Percentiles rank a stretch among this genome's conserved stretches.
Conservation (phyloP, 2,888 invertebrate genomes). For the Andrena praecox region DNA sequence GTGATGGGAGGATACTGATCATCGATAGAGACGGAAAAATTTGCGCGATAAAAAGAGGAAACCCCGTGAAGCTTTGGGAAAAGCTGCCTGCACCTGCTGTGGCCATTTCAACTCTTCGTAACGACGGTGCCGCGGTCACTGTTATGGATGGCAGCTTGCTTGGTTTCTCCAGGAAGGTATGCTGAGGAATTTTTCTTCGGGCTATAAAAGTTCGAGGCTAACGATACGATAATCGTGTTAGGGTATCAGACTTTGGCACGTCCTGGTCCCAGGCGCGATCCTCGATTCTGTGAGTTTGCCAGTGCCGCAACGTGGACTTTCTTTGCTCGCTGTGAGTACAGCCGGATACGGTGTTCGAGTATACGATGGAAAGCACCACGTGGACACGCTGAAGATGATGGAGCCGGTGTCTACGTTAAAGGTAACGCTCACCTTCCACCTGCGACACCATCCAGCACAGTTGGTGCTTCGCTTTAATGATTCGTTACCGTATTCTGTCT, state of each 20-base stretch:
- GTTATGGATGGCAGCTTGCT: constrained; percentile 92
- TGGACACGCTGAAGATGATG: constrained; percentile 90
- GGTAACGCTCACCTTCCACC: constrained; percentile 58
- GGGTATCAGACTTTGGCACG: constrained; percentile 94
- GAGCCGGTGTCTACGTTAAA: constrained; percentile 82
- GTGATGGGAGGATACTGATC: constrained; percentile 95
- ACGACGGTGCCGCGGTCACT: constrained; percentile 92
- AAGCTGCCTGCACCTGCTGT: constrained; percentile 90
- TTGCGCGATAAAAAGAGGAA: constrained; percentile 88
- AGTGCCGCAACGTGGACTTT: constrained; percentile 89
- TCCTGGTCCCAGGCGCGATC: constrained; percentile 86
- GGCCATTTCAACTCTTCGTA: constrained; percentile 88
- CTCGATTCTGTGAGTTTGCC: constrained; percentile 88
- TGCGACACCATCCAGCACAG: no score
- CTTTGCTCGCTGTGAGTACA: constrained; percentile 88
- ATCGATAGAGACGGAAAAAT: constrained; percentile 92
- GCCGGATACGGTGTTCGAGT: constrained; percentile 91
- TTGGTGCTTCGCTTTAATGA: no score
- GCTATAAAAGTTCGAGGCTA: no score
- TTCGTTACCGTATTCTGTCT: no score
- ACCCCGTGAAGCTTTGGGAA: constrained; percentile 89
- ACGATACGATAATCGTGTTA: constrained; percentile 78
- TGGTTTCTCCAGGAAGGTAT: constrained; percentile 94
- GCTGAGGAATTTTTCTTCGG: constrained; percentile 81
- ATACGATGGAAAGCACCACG: constrained; percentile 93